A percentile compares a stretch with the other conserved stretches of the same genome.
These are phyloP conservation scores for Steatornis caripensis DNA, from an alignment of 2,113 vertebrate species.

Conservation along the genomic window DNA sequence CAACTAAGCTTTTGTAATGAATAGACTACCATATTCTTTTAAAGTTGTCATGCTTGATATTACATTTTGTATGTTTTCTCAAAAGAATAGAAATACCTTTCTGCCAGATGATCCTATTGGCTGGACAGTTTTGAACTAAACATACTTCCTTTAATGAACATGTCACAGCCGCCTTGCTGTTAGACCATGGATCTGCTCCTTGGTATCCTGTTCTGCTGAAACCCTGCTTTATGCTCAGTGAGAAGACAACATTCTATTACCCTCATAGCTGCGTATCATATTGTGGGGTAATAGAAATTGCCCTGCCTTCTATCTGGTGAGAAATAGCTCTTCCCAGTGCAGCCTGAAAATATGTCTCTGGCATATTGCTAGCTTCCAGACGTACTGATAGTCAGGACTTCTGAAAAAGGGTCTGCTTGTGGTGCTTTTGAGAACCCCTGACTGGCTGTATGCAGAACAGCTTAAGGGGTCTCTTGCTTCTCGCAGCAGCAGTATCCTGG, in stretches of 20 bases:
- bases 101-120: neutral
- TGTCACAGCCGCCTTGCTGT: neutral
- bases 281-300: neutral
- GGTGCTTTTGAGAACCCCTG: neutral
- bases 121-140: neutral
- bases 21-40: neutral
- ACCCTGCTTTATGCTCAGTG: neutral
- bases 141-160: neutral
- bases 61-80: neutral
- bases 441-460: accelerated
- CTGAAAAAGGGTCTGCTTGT: neutral
- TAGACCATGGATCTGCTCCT: neutral
- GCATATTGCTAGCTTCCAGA: neutral
- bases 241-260: neutral
- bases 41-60: neutral
- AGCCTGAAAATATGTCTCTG: neutral
- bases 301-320: neutral
- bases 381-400: neutral
- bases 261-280: accelerated
- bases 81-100: neutral
- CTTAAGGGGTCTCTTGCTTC: neutral
- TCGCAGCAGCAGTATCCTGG: neutral
- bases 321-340: neutral
- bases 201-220: neutral
- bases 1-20: neutral